Evolutionary conservation across 2,888 invertebrate species (phyloP).

Genomic region (Agapostemon virescens): DNA sequence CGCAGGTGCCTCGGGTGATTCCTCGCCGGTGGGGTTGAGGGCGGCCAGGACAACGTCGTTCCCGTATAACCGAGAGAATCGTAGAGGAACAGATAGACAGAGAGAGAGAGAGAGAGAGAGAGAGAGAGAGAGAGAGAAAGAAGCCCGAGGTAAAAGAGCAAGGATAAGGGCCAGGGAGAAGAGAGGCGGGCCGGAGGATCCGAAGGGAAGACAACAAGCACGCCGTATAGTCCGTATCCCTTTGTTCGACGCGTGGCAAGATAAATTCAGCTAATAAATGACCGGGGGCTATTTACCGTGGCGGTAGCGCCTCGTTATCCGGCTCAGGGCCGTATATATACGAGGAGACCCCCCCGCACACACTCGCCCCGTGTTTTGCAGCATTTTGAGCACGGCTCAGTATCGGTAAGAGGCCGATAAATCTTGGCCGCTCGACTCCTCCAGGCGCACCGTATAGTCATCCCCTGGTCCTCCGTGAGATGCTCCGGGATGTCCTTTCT

Average conservation of each 20-base stretch:
- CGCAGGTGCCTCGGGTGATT: conserved; percentile 64
- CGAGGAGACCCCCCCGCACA: conserved; percentile 50
- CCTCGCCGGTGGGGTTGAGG: conserved; percentile 27
- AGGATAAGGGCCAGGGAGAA: conserved; percentile 6
- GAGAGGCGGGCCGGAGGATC: conserved; percentile 16
- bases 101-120: neutral
- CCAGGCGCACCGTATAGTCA: conserved; percentile 57
- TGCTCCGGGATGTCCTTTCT: conserved; percentile 38
- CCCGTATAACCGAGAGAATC: conserved; percentile 8
- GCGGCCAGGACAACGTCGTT: conserved; percentile 28
- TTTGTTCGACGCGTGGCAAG: conserved; percentile 76
- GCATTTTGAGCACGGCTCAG: conserved; percentile 78
- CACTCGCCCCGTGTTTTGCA: conserved; percentile 75
- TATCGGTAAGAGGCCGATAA: conserved; percentile 78
- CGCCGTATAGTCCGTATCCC: conserved; percentile 67
- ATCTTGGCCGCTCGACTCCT: conserved; percentile 71
- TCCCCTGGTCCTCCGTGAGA: conserved; percentile 57
- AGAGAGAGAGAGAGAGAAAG: conserved; percentile 8
- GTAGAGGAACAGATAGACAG: neutral
- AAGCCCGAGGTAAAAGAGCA: conserved; percentile 15
- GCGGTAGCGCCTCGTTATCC: conserved; percentile 80
- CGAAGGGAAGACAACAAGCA: conserved; percentile 58
- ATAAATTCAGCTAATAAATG: conserved; percentile 78
- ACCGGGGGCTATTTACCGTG: conserved; percentile 76
- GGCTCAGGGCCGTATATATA: conserved; percentile 62